Conservation (phyloP, 2,888 invertebrate genomes). For the Limulus polyphemus region DNA sequence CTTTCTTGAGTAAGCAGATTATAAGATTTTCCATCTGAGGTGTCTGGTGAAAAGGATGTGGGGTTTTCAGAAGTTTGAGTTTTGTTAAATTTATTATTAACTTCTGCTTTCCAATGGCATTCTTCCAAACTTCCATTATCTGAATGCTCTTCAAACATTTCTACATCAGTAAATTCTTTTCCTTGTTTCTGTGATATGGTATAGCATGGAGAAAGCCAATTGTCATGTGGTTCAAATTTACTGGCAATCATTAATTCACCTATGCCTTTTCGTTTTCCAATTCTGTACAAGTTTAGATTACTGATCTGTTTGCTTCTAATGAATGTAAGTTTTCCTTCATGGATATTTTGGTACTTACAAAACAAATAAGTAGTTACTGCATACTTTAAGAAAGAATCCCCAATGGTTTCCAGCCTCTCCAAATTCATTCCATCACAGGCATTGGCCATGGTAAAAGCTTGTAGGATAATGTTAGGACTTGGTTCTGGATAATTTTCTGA, state of each 20-base stretch:
- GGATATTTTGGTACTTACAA: slow-evolving; percentile 85
- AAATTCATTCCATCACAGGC: slow-evolving; percentile 62
- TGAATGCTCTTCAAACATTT: slow-evolving; percentile 34
- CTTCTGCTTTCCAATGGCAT: not conserved
- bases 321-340: slow-evolving; percentile 95
- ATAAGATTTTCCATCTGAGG: too few species aligned
- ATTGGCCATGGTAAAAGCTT: slow-evolving; percentile 57
- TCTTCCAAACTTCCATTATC: slow-evolving; percentile 32
- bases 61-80: too few species aligned
- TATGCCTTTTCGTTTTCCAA: slow-evolving; percentile 76
- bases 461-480: slow-evolving; percentile 26
- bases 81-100: too few species aligned
- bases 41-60: too few species aligned
- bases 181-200: slow-evolving; percentile 35
- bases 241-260: slow-evolving; percentile 94
- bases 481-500: slow-evolving; percentile 4
- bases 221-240: slow-evolving; percentile 96
- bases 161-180: slow-evolving; percentile 32
- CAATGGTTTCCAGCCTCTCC: slow-evolving; percentile 73
- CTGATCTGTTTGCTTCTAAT: slow-evolving; percentile 86
- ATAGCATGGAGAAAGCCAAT: slow-evolving; percentile 71
- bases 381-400: slow-evolving; percentile 74
- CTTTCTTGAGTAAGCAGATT: slow-evolving; percentile 2
- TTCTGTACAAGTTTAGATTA: slow-evolving; percentile 75
- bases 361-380: slow-evolving; percentile 95